Evolutionary conservation across 2,113 vertebrate species (phyloP), one percentile per base, ranked within the genome.

Genomic region (Dicaeum eximium): DNA sequence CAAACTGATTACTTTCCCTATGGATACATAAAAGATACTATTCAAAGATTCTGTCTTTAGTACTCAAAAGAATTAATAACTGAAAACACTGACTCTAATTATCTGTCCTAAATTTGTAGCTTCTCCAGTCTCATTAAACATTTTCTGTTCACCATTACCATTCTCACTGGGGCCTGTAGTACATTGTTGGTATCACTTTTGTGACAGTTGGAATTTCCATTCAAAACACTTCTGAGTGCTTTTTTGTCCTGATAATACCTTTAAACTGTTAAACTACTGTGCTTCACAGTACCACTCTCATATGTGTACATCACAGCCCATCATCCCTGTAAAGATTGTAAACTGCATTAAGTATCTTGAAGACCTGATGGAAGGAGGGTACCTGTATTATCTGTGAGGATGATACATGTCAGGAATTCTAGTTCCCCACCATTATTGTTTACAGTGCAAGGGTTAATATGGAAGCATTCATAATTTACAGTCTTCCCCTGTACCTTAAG

Each of bases 291-390:
- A 20, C 7, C 3, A 9, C 11, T 80, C 12, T 38, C 12, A 24
- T 9, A 10, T 0, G 3, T 20, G n/a, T 50, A 50, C 4, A 40
- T 42, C 17, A 64, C 58, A 51, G 1, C 2, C 3, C 21, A 18
- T 21, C 73, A 81, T 20, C 13, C 13, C 10, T 64, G 21, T 48
- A 77, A 80, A 86, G 31, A 83, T 3, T 11, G 17, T 5, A 51
- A 27, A 24, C n/a, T 75, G 19, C 23, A 60, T 42, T 33, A 50
- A n/a, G 35, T 50, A 50, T 50, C 33, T 44, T 74, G 30, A 67
- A 71, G 44, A 86, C 1, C 3, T 30, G 10, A 10, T n/a, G 6
- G 40, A 83, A 86, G 17, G 1, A 85, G 3, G 17, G 8, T 10
- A 57, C 13, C 13, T 31, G 9, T 23, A 53, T 2, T 11, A 51